Conservation (phyloP, 2,797 vertebrate species). For the Acrossocheilus wenchowensis region DNA sequence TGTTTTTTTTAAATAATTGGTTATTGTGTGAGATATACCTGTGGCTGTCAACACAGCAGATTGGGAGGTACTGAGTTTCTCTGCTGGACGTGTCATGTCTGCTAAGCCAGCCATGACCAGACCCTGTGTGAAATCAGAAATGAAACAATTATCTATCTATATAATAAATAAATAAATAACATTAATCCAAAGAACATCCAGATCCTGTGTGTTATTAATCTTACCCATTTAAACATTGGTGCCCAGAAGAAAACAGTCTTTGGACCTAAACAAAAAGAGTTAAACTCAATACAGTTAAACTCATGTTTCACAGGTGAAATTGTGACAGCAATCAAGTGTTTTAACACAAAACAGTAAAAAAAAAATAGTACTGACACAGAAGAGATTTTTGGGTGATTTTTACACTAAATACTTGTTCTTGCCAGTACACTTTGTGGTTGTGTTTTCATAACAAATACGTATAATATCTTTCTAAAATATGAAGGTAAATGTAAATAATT, state of each 20-base stretch:
- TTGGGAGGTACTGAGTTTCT: conserved; percentile 92
- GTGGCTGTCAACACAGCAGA: conserved; percentile 93
- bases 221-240: conserved; percentile 98
- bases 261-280: conserved; percentile 81
- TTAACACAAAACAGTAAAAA: neutral
- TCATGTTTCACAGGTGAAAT: neutral
- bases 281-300: conserved; percentile 18
- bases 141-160: neutral
- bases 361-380: neutral
- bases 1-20: neutral
- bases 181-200: neutral
- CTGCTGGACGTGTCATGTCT: conserved; percentile 94
- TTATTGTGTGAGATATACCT: conserved; percentile 75
- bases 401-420: neutral
- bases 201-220: conserved; percentile 42
- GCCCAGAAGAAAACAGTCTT: conserved; percentile 99
- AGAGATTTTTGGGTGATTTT: neutral
- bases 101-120: conserved; percentile 92
- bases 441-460: neutral
- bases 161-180: neutral
- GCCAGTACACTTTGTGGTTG: neutral
- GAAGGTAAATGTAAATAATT: neutral
- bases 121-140: conserved; percentile 75
- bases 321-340: neutral
- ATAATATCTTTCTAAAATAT: neutral